Conservation (phyloP, 2,888 invertebrate genomes). For the Desoria tigrina region DNA sequence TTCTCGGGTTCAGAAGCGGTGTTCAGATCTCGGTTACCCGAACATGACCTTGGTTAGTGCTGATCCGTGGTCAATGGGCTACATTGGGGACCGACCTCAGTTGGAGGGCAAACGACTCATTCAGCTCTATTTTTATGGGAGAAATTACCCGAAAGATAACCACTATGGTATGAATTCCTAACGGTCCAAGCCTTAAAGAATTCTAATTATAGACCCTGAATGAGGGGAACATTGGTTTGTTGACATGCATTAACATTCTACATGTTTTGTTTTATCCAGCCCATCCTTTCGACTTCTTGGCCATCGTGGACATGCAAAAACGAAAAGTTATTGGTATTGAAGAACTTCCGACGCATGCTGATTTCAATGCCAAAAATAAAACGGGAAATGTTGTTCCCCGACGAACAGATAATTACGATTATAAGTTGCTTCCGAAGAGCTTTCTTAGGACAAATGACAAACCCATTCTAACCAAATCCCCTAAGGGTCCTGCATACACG, state of each 20-base stretch:
- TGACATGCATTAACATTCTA: no score
- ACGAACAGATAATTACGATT: constrained; percentile 22
- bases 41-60: background rate
- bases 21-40: background rate
- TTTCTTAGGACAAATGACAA: constrained; percentile 26
- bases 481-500: constrained; percentile 18
- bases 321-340: constrained; percentile 27
- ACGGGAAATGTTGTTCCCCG: constrained; percentile 23
- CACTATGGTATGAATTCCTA: no score
- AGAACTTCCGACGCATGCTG: constrained; percentile 34
- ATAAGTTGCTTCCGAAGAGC: background rate
- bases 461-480: constrained; percentile 24
- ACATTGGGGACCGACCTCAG: constrained; percentile 19
- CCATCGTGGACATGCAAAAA: constrained; percentile 19
- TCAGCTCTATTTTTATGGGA: background rate
- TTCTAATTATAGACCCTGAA: no score
- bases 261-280: no score
- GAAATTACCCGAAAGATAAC: background rate
- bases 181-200: no score
- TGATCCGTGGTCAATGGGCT: background rate
- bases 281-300: constrained; percentile 38
- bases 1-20: constrained; percentile 9
- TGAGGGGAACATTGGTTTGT: no score
- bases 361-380: constrained; percentile 27
- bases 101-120: background rate